Percentiles rank a stretch among this genome's conserved stretches.
These are phyloP conservation scores for Chauna torquata DNA, from an alignment of 2,113 vertebrate species.

Conservation along the genomic window DNA sequence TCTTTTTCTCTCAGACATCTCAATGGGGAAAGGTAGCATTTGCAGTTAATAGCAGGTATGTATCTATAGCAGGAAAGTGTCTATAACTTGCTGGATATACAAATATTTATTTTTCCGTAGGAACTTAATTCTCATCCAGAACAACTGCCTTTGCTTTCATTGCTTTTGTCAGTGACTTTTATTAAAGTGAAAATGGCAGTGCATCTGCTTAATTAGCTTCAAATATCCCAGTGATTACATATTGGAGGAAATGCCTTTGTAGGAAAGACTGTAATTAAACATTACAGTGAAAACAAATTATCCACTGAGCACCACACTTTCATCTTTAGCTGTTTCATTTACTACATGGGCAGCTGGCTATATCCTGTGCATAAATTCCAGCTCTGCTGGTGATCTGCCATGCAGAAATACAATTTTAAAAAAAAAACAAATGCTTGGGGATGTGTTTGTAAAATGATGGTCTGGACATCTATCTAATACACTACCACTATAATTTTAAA, in stretches of 20 bases:
- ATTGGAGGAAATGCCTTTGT: constrained; percentile 67
- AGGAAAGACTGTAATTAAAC: constrained; percentile 78
- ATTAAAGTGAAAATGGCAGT: constrained; percentile 69
- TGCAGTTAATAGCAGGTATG: background rate
- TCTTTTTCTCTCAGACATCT: background rate
- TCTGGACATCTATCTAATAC: background rate
- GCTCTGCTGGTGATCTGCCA: constrained; percentile 28
- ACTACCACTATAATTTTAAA: background rate
- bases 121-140: constrained; percentile 21
- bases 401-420: constrained; percentile 61
- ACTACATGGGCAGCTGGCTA: constrained; percentile 61
- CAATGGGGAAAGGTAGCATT: background rate
- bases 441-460: background rate
- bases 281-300: constrained; percentile 75
- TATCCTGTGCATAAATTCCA: constrained; percentile 10
- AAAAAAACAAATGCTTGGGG: background rate
- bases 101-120: constrained; percentile 29
- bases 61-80: background rate
- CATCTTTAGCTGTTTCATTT: constrained; percentile 62
- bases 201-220: constrained; percentile 76
- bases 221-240: constrained; percentile 72
- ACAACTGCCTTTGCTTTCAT: constrained; percentile 6
- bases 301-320: constrained; percentile 50
- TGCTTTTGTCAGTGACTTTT: constrained; percentile 66
- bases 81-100: background rate